Evolutionary conservation across 92 coral and sea anemone species (phyloP), one percentile per base, ranked within the genome.

Genomic region (Palythoa caribaeorum): DNA sequence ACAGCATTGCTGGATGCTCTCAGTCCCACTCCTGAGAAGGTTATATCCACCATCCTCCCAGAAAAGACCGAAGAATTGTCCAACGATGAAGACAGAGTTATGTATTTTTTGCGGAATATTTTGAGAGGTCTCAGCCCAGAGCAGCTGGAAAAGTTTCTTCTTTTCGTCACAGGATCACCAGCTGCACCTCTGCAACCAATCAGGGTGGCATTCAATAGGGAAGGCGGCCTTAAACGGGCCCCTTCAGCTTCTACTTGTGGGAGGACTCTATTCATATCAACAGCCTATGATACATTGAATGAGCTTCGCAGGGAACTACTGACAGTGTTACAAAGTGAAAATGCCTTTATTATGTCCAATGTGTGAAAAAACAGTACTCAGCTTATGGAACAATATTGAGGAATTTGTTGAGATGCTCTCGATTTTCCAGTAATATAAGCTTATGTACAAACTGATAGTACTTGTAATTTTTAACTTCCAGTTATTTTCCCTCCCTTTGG

Each of bases 221-320:
- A 80, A 80, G 69, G 86, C 57, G 75, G 86, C 75, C 75, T 59
- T 57, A 60, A 80, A 80, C 73, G 86, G 20, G 75, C 86, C 47
- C 86, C 74, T 53, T 80, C 86, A 80, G 75, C 86, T 71, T 80
- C 86, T 57, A 80, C 86, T 13, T 80, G 75, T 62, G 86, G 86
- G 69, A 50, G 86, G 62, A 71, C 69, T 47, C 86, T 80, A 57
- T 80, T 80, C 75, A 15, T 60, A 57, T 80, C 86, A 1, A 80
- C 86, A 80, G 12, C 50, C 44, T 80, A 80, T 60, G 86, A 80
- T 50, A 80, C 86, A 47, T 52, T 80, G 44, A 80, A 57, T 50
- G 86, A 80, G 69, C 44, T 80, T 60, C 69, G 50, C 37, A 80
- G 86, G 50, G 72, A 80, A 80, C 44, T 80, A 50, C 52, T 60